A percentile compares a stretch with the other conserved stretches of the same genome.
phyloP scores from a whole-genome alignment of 2,113 vertebrate genomes.

The Centropus bengalensis region DNA sequence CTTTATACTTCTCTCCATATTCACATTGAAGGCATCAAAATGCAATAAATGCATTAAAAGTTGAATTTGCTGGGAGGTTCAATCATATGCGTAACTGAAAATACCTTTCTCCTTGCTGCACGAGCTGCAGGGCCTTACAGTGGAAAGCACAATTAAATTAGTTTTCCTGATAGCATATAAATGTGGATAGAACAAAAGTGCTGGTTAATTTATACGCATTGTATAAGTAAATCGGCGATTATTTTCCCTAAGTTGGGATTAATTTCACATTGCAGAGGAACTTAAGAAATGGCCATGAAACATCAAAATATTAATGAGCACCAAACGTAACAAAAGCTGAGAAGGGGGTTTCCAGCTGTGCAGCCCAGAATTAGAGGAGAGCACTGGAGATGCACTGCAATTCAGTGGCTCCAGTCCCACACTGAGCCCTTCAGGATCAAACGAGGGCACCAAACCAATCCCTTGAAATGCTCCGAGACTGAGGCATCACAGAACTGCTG shows the following conservation, averaged over 20 bases:
- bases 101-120: not conserved
- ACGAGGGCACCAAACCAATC: not conserved
- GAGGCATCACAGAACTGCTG: not conserved
- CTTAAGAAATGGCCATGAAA: not conserved
- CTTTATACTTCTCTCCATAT: not conserved
- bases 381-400: not conserved
- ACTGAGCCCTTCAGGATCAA: not conserved
- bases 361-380: not conserved
- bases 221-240: not conserved
- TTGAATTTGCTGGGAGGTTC: not conserved
- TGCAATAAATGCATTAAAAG: not conserved
- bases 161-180: not conserved
- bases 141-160: not conserved
- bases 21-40: not conserved
- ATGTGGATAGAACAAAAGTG: not conserved
- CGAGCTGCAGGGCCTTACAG: not conserved
- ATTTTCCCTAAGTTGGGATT: not conserved
- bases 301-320: not conserved
- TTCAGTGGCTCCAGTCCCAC: not conserved
- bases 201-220: not conserved
- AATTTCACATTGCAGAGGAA: slow-evolving; percentile 1
- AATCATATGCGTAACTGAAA: not conserved
- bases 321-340: not conserved
- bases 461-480: not conserved
- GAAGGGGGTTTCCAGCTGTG: not conserved